phyloP scores from a whole-genome alignment of 2,888 invertebrate species.

The Magallana nippona region DNA sequence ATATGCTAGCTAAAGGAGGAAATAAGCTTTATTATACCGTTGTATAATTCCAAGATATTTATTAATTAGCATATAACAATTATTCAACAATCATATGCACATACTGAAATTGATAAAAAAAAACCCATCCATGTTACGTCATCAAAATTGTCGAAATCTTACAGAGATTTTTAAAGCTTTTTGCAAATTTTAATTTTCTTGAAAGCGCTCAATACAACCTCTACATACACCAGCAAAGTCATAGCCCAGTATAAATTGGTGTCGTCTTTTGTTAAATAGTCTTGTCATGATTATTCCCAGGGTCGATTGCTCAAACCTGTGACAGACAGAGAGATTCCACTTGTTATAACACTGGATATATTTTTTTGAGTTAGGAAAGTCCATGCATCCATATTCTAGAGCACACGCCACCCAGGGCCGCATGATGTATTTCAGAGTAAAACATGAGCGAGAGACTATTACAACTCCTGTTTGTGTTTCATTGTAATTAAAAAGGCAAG shows the following conservation, averaged over 20 bases:
- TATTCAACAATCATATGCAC: too few relatives aligned
- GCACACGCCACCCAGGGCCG: slow-evolving; percentile 35
- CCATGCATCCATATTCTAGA: slow-evolving; percentile 25
- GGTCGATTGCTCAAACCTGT: slow-evolving; percentile 33
- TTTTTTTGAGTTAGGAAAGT: neutral
- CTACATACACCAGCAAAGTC: neutral
- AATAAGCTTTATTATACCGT: too few relatives aligned
- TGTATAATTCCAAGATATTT: too few relatives aligned
- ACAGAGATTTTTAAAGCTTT: too few relatives aligned
- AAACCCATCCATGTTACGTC: too few relatives aligned
- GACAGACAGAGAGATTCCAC: neutral
- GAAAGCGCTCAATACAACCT: neutral
- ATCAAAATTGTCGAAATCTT: too few relatives aligned
- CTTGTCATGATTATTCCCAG: slow-evolving; percentile 28
- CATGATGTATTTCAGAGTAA: slow-evolving; percentile 3
- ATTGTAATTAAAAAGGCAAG: neutral
- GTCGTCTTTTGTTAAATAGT: neutral
- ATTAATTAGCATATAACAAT: too few relatives aligned
- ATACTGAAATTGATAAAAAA: too few relatives aligned
- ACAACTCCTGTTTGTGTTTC: slow-evolving; percentile 18
- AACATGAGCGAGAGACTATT: neutral
- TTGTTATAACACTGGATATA: neutral
- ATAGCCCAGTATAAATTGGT: neutral
- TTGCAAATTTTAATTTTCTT: too few relatives aligned
- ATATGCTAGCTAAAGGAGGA: too few relatives aligned